Conservation (phyloP, 2,797 vertebrate species). For the Danio aesculapii region DNA sequence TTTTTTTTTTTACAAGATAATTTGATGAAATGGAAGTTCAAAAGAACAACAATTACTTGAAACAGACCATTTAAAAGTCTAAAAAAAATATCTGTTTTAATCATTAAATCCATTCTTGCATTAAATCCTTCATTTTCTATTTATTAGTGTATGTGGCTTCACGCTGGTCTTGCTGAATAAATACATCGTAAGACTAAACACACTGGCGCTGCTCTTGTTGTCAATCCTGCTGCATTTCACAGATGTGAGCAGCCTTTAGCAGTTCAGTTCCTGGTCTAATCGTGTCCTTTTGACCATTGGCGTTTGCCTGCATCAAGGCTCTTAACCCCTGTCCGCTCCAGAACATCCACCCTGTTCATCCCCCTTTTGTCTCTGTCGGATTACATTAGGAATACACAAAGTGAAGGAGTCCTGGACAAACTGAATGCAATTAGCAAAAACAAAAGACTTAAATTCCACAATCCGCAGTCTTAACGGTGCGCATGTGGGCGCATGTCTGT, state of each 20-base stretch:
- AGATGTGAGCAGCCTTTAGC: conserved; percentile 25
- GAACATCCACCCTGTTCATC: conserved; percentile 31
- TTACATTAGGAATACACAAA: conserved; percentile 38
- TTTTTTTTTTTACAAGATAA: too few relatives aligned
- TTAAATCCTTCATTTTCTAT: not conserved
- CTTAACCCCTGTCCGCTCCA: conserved; percentile 39
- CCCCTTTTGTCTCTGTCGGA: conserved; percentile 33
- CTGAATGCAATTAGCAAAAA: conserved; percentile 33
- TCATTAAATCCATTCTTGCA: not conserved
- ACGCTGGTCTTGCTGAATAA: not conserved
- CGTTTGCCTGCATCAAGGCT: conserved; percentile 23
- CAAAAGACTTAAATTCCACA: conserved; percentile 32
- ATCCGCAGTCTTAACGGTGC: conserved; percentile 46
- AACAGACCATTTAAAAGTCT: not conserved
- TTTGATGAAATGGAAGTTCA: too few relatives aligned
- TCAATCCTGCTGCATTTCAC: conserved; percentile 3
- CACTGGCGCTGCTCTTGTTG: not conserved
- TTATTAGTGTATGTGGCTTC: not conserved
- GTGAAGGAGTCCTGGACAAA: conserved; percentile 28
- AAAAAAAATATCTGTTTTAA: not conserved
- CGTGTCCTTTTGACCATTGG: conserved; percentile 38
- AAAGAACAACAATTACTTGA: too few relatives aligned
- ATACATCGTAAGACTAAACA: not conserved
- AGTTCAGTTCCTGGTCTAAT: conserved; percentile 29
- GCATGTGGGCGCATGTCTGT: conserved; percentile 16